phyloP scores from a whole-genome alignment of 2,888 invertebrate species.

The Scrobipalpa atriplicella region DNA sequence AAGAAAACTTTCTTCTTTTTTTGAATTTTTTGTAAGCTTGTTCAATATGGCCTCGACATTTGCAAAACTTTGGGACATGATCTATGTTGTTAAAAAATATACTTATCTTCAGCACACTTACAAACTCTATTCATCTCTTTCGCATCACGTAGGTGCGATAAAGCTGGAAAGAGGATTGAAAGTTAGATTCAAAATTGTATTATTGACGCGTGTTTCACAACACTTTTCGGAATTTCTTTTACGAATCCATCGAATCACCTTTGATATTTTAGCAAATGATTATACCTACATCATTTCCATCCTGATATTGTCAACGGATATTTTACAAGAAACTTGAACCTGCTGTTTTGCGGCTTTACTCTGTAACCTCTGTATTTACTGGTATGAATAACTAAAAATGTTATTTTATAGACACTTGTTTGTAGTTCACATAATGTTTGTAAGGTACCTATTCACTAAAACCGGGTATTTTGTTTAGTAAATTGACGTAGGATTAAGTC shows the following conservation, averaged over 20 bases:
- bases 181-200: too few species aligned
- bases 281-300: too few species aligned
- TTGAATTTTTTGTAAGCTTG: background rate
- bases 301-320: background rate
- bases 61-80: background rate
- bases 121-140: background rate
- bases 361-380: conserved; percentile 2
- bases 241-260: background rate
- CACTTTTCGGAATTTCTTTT: background rate
- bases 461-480: conserved; percentile 54
- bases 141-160: background rate
- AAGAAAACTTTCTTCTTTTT: background rate
- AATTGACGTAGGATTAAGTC: conserved; percentile 67
- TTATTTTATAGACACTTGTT: background rate
- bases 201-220: background rate
- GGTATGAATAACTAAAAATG: background rate
- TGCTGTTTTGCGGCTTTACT: background rate
- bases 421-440: background rate
- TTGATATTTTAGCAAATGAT: background rate
- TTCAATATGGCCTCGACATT: background rate
- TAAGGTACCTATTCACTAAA: conserved; percentile 38
- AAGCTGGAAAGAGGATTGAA: background rate
- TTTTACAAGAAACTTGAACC: background rate
- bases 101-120: background rate
- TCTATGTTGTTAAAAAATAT: background rate